Evolutionary conservation across 23 tunicate genomes (phyloP), one percentile per base, ranked within the genome.

Genomic region (Styela plicata): DNA sequence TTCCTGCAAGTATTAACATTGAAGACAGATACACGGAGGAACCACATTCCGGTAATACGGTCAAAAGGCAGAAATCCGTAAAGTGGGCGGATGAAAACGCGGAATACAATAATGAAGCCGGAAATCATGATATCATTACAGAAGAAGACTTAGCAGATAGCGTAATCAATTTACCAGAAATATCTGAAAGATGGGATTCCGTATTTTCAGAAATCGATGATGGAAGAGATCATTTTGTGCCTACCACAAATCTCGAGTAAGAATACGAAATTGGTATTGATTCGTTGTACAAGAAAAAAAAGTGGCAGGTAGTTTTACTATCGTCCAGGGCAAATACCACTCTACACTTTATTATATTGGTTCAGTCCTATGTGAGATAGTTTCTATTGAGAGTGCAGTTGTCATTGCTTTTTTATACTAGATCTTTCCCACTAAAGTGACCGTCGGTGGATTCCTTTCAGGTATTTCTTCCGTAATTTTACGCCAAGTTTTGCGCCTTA

Each of bases 161-260:
- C 7, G 64, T 13, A 17, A 44, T 83, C 31, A 70, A 36, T 20
- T 71, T 90, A 22, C 96, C 96, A 23, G 96, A 90, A 36, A 85
- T 90, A 21, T 90, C 96, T 21, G 96, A 82, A 18, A 29, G 82
- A 31, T 90, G 96, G 96, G 84, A 83, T 79, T 57, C 36, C n/a
- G 63, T 36, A 19, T 64, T 76, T 32, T 63, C 37, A 33, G 80
- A 81, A 27, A 68, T 76, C 7, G 81, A 76, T 17, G 81, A 76
- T 37, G 96, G 74, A 61, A 75, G 30, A 36, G 53, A 17, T 2
- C 57, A 84, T 36, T 52, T 68, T 1, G 35, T 69, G 21, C 96
- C 96, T n/a, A 34, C 61, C 19, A 85, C 74, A 24, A 62, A 82
- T 24, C 61, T 85, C 67, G 89, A 85, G 96, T 90, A 81, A 90